These are phyloP conservation scores for Pristionchus mayeri DNA, from an alignment of 2,888 invertebrate species.

Conservation along the genomic window DNA sequence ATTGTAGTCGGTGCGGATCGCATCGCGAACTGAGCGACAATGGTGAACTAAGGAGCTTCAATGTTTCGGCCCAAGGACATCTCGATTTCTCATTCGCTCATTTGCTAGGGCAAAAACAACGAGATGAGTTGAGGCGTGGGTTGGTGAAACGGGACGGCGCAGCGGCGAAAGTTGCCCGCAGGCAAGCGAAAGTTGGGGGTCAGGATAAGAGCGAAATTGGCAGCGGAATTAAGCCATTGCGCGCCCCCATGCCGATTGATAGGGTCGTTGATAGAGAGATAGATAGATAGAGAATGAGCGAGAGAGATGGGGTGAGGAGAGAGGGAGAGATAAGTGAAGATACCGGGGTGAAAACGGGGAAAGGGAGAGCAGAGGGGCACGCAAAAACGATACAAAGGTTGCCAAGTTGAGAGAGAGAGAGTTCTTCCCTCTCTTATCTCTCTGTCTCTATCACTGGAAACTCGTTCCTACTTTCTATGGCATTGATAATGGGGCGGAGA, in stretches of 20 bases:
- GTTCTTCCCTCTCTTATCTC: constrained; percentile 2
- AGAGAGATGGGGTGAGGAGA: constrained; percentile 1
- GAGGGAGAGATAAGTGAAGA: neutral
- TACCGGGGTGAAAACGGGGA: neutral
- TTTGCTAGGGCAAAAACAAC: neutral
- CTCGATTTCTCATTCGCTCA: too few species aligned
- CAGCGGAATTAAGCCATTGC: constrained; percentile 16
- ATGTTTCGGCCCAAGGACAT: too few species aligned
- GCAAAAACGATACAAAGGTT: constrained; percentile 45
- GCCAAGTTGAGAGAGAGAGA: constrained; percentile 14
- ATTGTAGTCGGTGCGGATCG: too few species aligned
- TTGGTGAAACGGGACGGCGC: too few species aligned
- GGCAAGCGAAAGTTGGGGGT: constrained; percentile 21
- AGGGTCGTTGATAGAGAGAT: constrained; percentile 37
- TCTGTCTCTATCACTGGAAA: constrained; percentile 39
- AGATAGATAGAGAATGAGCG: constrained; percentile 42
- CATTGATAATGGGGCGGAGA: constrained; percentile 17
- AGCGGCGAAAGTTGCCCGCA: neutral
- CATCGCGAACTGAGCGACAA: too few species aligned
- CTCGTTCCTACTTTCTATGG: constrained; percentile 39
- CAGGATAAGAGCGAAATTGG: constrained; percentile 11
- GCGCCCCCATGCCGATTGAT: neutral
- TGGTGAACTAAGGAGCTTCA: too few species aligned
- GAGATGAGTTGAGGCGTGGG: neutral
- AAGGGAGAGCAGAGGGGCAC: neutral